Percentiles rank a stretch among this genome's conserved stretches.
phyloP scores from a whole-genome alignment of 92 coral and sea anemone genomes.

The Blastomussa wellsi region DNA sequence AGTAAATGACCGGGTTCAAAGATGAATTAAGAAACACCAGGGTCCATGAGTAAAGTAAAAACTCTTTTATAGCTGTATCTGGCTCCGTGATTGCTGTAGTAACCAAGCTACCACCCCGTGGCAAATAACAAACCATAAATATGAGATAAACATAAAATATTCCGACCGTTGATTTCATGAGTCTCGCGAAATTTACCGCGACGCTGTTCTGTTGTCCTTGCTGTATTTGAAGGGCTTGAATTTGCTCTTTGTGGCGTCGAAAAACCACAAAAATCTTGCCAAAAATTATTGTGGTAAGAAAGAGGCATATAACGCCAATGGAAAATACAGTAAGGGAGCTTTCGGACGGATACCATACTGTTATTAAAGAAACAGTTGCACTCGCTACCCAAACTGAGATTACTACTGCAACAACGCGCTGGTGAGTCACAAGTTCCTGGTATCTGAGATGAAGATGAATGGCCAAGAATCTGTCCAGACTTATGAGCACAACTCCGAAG shows the following conservation, averaged over 20 bases:
- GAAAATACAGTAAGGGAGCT: neutral
- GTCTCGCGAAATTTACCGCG: neutral
- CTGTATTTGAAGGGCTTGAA: conserved; percentile 3
- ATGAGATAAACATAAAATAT: conserved; percentile 21
- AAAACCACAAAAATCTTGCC: conserved; percentile 27
- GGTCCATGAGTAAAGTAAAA: conserved; percentile 21
- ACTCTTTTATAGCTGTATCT: conserved; percentile 5
- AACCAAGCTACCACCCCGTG: conserved; percentile 18
- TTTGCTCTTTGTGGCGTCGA: conserved; percentile 27
- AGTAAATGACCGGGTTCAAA: conserved; percentile 30
- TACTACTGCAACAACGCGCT: conserved; percentile 2
- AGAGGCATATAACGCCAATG: conserved; percentile 7
- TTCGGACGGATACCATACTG: conserved; percentile 15
- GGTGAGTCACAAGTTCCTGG: conserved; percentile 5
- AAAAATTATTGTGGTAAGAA: conserved; percentile 5
- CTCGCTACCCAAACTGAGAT: conserved; percentile 3
- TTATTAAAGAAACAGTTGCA: conserved; percentile 5
- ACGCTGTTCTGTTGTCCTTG: neutral
- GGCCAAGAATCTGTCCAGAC: conserved; percentile 23
- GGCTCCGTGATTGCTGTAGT: neutral
- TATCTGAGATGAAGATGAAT: conserved; percentile 36
- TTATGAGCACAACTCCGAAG: conserved; percentile 17
- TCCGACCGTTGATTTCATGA: conserved; percentile 13
- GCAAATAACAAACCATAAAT: conserved; percentile 27
- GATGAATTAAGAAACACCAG: conserved; percentile 33